phyloP scores from a whole-genome alignment of 2,113 vertebrate species.

The Halcyon senegalensis region DNA sequence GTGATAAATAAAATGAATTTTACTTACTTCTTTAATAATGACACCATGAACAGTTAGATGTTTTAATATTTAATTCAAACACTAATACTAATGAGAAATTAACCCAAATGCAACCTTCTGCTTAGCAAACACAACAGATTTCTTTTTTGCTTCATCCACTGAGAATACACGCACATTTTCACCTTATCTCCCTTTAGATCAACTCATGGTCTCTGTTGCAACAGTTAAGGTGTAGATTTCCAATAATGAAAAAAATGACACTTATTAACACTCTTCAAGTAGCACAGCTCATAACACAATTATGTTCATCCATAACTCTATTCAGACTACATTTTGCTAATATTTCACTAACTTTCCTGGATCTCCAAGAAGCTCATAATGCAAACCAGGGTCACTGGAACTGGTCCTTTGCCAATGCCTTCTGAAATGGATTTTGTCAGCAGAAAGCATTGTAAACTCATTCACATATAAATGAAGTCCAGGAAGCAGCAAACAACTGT shows the following conservation, averaged over 20 bases:
- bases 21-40: neutral
- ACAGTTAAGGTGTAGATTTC: neutral
- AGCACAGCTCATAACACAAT: neutral
- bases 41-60: fast-evolving
- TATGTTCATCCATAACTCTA: neutral
- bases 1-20: neutral
- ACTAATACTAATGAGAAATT: neutral
- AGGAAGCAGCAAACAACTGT: neutral
- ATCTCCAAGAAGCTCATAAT: neutral
- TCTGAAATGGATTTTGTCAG: neutral
- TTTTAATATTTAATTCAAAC: neutral
- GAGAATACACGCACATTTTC: neutral
- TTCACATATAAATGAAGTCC: neutral
- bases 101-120: neutral
- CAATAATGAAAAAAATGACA: neutral
- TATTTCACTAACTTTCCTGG: neutral
- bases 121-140: neutral
- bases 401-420: neutral
- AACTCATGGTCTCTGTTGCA: neutral
- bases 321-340: neutral
- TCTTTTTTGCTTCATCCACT: neutral
- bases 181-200: neutral
- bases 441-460: neutral
- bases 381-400: neutral
- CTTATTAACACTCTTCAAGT: neutral